Evolutionary conservation across 2,888 invertebrate species (phyloP).

Genomic region (Leucoptera coffeella): DNA sequence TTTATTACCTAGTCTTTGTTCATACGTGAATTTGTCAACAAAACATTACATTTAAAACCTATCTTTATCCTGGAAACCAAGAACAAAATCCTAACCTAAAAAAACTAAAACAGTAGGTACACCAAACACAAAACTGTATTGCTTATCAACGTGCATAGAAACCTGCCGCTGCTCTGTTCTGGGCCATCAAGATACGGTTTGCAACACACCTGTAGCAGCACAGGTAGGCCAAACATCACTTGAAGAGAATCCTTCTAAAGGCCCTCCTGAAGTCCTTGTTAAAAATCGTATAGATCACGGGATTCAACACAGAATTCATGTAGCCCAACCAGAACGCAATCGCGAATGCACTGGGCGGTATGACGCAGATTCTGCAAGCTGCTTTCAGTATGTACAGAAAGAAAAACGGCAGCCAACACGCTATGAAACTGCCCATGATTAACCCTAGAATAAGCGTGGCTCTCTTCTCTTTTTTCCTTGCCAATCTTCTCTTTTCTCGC

Average conservation of each 20-base stretch:
- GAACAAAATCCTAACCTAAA: no score
- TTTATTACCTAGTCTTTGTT: no score
- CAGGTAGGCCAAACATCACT: constrained; percentile 86
- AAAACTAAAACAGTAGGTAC: no score
- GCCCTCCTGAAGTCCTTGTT: constrained; percentile 96
- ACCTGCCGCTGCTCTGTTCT: constrained; percentile 48
- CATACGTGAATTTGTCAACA: constrained; percentile 15
- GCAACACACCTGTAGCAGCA: constrained; percentile 73
- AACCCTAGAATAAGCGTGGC: constrained; percentile 95
- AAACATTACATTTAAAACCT: no score
- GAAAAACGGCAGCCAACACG: constrained; percentile 98
- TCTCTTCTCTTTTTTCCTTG: constrained; percentile 91
- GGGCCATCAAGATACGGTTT: constrained; percentile 55
- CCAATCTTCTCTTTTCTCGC: constrained; percentile 86
- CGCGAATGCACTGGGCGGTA: constrained; percentile 80
- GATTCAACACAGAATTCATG: constrained; percentile 94
- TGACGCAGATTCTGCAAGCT: constrained; percentile 66
- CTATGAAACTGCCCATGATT: constrained; percentile 97
- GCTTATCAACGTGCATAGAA: constrained; percentile 2
- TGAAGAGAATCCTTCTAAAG: constrained; percentile 91
- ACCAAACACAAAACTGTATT: no score
- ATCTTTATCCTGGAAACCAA: no score
- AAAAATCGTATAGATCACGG: constrained; percentile 94
- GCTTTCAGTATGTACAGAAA: constrained; percentile 85
- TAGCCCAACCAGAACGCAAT: constrained; percentile 96